Evolutionary conservation across 2,888 invertebrate genomes (phyloP), one percentile per base, ranked within the genome.

Genomic region (Nudaria mundana): DNA sequence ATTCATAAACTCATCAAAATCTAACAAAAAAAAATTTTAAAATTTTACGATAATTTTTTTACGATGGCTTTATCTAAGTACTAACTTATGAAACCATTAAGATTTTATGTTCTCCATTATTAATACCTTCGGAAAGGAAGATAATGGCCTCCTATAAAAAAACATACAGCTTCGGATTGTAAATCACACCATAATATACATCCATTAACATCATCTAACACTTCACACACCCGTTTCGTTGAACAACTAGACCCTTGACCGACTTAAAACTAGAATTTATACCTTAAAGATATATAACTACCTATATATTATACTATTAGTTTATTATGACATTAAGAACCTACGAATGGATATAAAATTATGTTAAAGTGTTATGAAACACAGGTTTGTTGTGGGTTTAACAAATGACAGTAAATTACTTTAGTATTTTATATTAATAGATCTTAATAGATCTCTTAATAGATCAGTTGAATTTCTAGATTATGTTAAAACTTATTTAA

Each of bases 361-460:
- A 35, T 14, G 28, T 28, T 14, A 29, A 35, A 22, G 10, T 16
- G n/a, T 13, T 10, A 25, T 25, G 4, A 22, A 22, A 22, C 28
- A 22, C 26, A 24, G 37, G 26, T 32, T 11, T 10, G 14, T 32
- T 14, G 11, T 32, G 25, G 5, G n/a, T n/a, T 38, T 15, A 32
- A 20, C 13, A 13, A 32, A 28, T 18, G 3, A 5, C 18, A 23
- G 14, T 2, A n/a, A 13, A 10, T 25, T n/a, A n/a, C n/a, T n/a
- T n/a, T n/a, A n/a, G n/a, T n/a, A n/a, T n/a, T n/a, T n/a, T n/a
- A n/a, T n/a, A n/a, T n/a, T n/a, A n/a, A n/a, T n/a, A n/a, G n/a
- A n/a, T n/a, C n/a, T n/a, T n/a, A n/a, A n/a, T n/a, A n/a, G n/a
- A n/a, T n/a, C n/a, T n/a, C n/a, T n/a, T n/a, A n/a, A n/a, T n/a